Percentiles rank a stretch among this genome's conserved stretches.
These are phyloP conservation scores for Loripinus fragilis DNA, from an alignment of 2,888 invertebrate species.

Conservation along the genomic window DNA sequence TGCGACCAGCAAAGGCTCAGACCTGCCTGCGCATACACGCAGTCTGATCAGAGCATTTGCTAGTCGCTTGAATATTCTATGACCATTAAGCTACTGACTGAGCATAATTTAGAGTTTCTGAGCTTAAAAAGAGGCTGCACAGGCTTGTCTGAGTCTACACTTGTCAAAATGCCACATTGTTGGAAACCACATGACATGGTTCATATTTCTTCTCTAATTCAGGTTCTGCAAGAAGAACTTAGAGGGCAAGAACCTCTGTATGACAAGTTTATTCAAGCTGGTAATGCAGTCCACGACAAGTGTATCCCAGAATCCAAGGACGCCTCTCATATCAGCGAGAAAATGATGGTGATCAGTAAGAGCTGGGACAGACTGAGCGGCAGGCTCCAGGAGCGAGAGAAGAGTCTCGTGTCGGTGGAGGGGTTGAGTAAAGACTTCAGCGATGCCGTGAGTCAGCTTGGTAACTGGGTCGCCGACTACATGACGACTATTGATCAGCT, in stretches of 20 bases:
- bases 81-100: no score
- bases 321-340: slow-evolving; percentile 73
- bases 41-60: no score
- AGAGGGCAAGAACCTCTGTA: slow-evolving; percentile 95
- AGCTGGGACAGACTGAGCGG: slow-evolving; percentile 91
- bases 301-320: slow-evolving; percentile 84
- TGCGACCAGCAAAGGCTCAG: no score
- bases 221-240: slow-evolving; percentile 97
- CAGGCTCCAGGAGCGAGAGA: slow-evolving; percentile 77
- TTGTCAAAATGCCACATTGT: no score
- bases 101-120: no score
- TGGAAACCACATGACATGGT: no score
- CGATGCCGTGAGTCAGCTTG: slow-evolving; percentile 91
- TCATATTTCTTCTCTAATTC: slow-evolving; percentile 16
- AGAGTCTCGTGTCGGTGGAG: slow-evolving; percentile 93
- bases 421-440: slow-evolving; percentile 97
- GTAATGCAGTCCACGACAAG: slow-evolving; percentile 89
- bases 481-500: slow-evolving; percentile 94
- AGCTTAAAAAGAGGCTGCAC: no score
- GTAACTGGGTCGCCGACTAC: slow-evolving; percentile 94
- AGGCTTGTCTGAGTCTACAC: no score
- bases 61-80: no score
- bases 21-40: no score
- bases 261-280: slow-evolving; percentile 92
- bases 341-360: slow-evolving; percentile 87